A percentile compares a stretch with the other conserved stretches of the same genome.
Conservation (phyloP, 2,113 vertebrate species). For the Ictalurus furcatus region DNA sequence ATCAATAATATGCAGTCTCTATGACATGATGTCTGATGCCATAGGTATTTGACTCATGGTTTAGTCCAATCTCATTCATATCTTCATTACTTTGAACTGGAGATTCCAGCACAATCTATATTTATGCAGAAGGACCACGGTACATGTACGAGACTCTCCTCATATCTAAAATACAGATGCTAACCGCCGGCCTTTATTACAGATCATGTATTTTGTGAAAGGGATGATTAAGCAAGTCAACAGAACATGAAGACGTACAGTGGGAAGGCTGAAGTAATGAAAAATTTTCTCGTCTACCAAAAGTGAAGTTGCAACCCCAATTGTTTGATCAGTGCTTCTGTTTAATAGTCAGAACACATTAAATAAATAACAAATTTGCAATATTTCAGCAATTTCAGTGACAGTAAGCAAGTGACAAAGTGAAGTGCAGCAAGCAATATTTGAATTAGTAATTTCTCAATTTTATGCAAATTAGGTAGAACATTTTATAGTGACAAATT, state of each 20-base stretch:
- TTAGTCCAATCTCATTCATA: background rate
- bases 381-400: background rate
- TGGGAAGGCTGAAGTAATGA: background rate
- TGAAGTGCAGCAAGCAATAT: background rate
- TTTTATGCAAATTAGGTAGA: background rate
- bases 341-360: background rate
- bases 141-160: background rate
- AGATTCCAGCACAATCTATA: background rate
- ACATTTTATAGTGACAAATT: background rate
- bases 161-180: background rate
- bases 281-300: background rate
- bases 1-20: background rate
- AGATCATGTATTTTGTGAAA: background rate
- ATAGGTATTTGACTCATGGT: background rate
- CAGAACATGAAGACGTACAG: background rate
- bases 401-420: background rate
- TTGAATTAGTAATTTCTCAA: background rate
- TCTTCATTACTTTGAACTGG: background rate
- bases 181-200: background rate
- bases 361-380: background rate
- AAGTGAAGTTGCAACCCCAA: background rate
- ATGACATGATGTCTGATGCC: background rate
- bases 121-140: background rate
- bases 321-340: background rate
- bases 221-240: background rate